Conservation (phyloP, 2,113 vertebrate species). For the Rattus rattus region DNA sequence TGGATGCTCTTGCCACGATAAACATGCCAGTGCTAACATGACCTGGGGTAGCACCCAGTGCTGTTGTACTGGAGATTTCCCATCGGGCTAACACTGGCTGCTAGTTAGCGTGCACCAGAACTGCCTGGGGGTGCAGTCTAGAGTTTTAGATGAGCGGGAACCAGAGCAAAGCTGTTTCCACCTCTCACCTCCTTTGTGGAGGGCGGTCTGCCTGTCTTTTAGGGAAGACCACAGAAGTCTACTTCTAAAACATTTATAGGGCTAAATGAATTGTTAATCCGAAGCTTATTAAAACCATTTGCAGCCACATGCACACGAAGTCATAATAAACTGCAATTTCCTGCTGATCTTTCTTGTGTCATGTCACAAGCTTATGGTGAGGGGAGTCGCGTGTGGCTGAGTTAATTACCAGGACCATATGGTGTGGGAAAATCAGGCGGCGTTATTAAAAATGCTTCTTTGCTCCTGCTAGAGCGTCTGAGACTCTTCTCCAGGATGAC, state of each 20-base stretch:
- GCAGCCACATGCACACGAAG: background rate
- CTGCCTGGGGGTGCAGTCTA: background rate
- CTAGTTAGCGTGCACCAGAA: background rate
- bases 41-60: background rate
- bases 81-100: background rate
- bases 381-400: background rate
- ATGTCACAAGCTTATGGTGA: background rate
- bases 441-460: conserved; percentile 37
- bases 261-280: conserved; percentile 16
- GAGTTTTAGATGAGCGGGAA: background rate
- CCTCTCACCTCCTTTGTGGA: background rate
- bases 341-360: conserved; percentile 48
- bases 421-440: conserved; percentile 35
- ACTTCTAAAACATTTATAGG: background rate
- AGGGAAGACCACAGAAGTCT: background rate
- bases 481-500: background rate
- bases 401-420: conserved; percentile 65
- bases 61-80: background rate
- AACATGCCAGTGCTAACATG: background rate
- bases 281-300: conserved; percentile 58
- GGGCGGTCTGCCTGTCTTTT: background rate
- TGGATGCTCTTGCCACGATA: background rate
- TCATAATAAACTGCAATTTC: conserved; percentile 48
- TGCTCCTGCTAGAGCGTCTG: conserved; percentile 1
- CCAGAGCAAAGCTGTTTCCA: background rate